phyloP scores from a whole-genome alignment of 2,113 vertebrate genomes.

The Emydura subglobosa region DNA sequence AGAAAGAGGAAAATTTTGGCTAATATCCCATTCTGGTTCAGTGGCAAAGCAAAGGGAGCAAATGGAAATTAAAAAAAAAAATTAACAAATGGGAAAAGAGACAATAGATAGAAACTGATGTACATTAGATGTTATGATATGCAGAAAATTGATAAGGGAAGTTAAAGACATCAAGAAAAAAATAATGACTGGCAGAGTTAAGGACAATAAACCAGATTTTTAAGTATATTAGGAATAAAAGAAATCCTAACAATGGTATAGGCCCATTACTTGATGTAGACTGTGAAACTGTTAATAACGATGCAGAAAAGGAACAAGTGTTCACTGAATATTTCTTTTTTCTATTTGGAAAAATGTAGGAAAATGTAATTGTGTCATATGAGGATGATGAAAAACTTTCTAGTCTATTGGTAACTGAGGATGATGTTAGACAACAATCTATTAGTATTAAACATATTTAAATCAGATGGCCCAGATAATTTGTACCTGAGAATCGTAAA shows the following conservation, averaged over 20 bases:
- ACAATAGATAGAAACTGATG: fast-evolving
- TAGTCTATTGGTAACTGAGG: background rate
- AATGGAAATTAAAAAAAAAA: background rate
- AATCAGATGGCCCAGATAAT: background rate
- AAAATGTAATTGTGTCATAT: fast-evolving
- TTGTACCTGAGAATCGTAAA: background rate
- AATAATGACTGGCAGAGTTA: background rate
- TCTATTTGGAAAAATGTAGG: background rate
- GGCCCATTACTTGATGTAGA: background rate
- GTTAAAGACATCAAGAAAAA: background rate
- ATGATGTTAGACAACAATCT: background rate
- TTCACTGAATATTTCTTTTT: background rate
- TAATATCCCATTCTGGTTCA: background rate
- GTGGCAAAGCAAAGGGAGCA: background rate
- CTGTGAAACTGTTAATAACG: background rate
- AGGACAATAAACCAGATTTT: background rate
- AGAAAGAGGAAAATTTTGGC: background rate
- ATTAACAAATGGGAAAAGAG: background rate
- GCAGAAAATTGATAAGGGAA: background rate
- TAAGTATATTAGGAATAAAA: background rate
- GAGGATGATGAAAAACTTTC: background rate
- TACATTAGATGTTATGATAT: background rate
- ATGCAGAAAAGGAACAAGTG: background rate
- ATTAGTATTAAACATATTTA: background rate
- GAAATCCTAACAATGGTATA: background rate